Base-by-base conservation (phyloP, 1,140 invertebrate species). In the Luehdorfia chinensis region DNA sequence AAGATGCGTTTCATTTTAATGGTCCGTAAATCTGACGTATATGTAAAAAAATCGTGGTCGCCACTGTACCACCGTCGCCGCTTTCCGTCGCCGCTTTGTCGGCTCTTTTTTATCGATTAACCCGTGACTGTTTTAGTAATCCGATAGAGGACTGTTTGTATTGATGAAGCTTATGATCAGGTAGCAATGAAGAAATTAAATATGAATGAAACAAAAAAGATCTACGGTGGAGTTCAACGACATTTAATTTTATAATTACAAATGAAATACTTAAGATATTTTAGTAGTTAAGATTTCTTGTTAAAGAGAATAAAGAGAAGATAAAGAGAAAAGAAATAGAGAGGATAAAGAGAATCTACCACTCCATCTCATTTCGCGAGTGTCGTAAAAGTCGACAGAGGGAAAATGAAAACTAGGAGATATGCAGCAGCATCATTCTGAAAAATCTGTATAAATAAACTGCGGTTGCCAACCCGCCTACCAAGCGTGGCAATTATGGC, bases 51-150 rank as follows among this genome's bases (percentile, higher is more conserved):
- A 58, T 51, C 41, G 31, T 52, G 34, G 62, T 61, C 64, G 56
- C 62, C 66, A 68, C 62, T 50, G 59, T 60, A 58, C 45, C 53
- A 50, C 37, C 34, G 51, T 54, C 43, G 51, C 47, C 54, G 50
- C 44, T 47, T 32, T 39, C 50, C 49, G 58, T 64, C 59, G 55
- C 32, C 55, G 19, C 71, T 80, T 75, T 80, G 76, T 74, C 76
- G 76, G 76, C 67, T n/a, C 59, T 61, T 80, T 80, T 80, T 80
- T 77, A 51, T 77, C 49, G 57, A 47, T 30, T 48, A 52, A 59
- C 50, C 65, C 72, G 72, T 80, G 74, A 80, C 74, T 72, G 68
- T 75, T 80, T 80, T 77, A 77, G 75, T 80, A 80, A 77, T 75
- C 57, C 57, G 59, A 72, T 67, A 75, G 39, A 46, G 52, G 60